Base-by-base conservation (phyloP, 2,113 vertebrate species). In the Chionis minor region DNA sequence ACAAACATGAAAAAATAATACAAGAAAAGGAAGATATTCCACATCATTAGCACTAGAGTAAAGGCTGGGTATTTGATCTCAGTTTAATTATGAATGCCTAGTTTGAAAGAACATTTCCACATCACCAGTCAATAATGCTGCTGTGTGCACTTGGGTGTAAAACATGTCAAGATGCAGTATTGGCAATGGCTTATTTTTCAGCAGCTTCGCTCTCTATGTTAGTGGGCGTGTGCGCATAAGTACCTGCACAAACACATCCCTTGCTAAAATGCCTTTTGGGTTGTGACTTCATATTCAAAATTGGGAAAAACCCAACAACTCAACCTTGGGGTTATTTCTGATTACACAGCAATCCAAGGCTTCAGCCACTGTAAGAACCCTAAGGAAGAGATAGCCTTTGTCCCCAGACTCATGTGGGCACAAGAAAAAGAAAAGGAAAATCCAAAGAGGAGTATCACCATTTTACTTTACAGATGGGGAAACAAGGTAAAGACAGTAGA, bases 11-110 rank as follows among this genome's bases (percentile, higher is more conserved):
- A 97, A 93, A 97, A 95, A 92, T 89, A 92, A 94, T 95, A 86
- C 88, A 95, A 94, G 84, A 81, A 94, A 94, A 96, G 77, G 85
- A 93, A 97, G 94, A 71, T 69, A 96, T 96, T 97, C 94, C 84
- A 92, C 82, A 98, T 97, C 97, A 97, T 97, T 98, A 98, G 74
- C 89, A 88, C 62, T 83, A 90, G 75, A 95, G 61, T 73, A 95
- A 97, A 95, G 84, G 95, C 81, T 94, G 88, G 69, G 85, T 84
- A 97, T 98, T 97, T 98, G 95, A 98, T 98, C 97, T 98, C 35
- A 15, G 79, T 96, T 96, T 97, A 98, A 98, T 97, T 98, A 97
- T 94, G 93, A 97, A 97, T 94, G 94, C 83, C 92, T 94, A 26
- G 74, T 97, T 98, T 95, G 95, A 97, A 92, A 97, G 92, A 97